A percentile compares a stretch with the other conserved stretches of the same genome.
phyloP scores from a whole-genome alignment of 2,113 vertebrate species.

The Cyanoderma ruficeps region DNA sequence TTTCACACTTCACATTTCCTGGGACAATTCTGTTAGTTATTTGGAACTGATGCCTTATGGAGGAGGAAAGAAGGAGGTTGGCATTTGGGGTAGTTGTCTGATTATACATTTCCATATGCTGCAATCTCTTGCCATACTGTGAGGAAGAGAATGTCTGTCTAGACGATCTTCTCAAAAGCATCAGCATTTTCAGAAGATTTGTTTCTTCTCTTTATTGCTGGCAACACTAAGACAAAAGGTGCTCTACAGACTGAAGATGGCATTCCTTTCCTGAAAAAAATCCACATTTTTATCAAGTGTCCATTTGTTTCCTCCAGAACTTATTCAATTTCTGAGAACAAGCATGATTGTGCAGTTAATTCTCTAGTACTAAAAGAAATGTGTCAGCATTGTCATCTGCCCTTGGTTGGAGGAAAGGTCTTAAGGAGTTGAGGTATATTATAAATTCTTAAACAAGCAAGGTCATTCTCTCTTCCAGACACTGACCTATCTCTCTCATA shows the following conservation, averaged over 20 bases:
- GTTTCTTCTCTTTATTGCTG: background rate
- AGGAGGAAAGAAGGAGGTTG: background rate
- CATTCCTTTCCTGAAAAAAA: background rate
- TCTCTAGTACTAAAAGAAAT: background rate
- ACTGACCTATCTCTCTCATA: background rate
- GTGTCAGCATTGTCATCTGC: background rate
- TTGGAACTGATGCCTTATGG: background rate
- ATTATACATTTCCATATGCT: background rate
- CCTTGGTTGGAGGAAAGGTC: background rate
- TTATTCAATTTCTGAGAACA: background rate
- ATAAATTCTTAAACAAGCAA: background rate
- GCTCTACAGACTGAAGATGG: background rate
- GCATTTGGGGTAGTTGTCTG: background rate
- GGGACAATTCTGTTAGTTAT: background rate
- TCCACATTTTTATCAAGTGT: background rate
- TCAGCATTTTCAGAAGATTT: background rate
- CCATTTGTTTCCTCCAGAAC: background rate
- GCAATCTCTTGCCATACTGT: background rate
- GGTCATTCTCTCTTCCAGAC: background rate
- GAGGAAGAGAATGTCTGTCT: background rate
- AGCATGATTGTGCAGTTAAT: background rate
- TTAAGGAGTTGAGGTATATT: background rate
- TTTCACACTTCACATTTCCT: background rate
- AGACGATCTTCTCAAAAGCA: background rate
- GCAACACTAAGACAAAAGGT: background rate